phyloP scores from a whole-genome alignment of 2,113 vertebrate genomes.

The Lontra canadensis region DNA sequence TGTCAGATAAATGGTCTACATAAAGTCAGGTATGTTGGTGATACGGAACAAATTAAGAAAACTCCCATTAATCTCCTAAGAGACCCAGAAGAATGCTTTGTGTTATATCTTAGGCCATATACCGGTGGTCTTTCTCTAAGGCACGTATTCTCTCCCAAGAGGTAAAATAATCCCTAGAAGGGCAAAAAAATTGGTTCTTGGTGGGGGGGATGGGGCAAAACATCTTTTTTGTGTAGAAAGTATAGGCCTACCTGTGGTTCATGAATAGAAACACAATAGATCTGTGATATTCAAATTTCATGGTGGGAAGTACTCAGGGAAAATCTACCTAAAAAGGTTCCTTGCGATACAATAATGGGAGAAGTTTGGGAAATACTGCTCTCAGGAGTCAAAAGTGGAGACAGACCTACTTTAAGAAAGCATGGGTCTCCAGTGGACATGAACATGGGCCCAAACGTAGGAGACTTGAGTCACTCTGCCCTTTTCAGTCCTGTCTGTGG shows the following conservation, averaged over 20 bases:
- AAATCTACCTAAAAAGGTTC: not conserved
- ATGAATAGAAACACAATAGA: not conserved
- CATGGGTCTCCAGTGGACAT: not conserved
- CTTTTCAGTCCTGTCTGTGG: not conserved
- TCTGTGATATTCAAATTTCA: not conserved
- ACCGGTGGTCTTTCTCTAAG: not conserved
- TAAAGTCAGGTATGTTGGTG: constrained; percentile 4
- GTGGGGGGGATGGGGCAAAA: not conserved
- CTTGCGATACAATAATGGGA: not conserved
- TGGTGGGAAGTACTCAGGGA: not conserved
- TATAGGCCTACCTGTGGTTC: not conserved
- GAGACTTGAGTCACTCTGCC: not conserved
- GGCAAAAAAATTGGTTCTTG: not conserved
- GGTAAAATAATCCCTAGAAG: not conserved
- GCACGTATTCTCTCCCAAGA: not conserved
- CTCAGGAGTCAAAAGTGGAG: not conserved
- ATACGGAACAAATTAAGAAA: not conserved
- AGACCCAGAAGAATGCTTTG: not conserved
- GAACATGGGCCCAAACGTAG: not conserved
- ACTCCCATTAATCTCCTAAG: not conserved
- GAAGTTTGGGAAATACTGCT: not conserved
- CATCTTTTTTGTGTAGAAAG: not conserved
- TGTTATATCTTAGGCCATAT: not conserved
- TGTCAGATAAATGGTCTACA: not conserved
- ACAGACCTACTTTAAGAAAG: not conserved